Evolutionary conservation across 2,888 invertebrate species (phyloP).

Genomic region (Scrobipalpa costella): DNA sequence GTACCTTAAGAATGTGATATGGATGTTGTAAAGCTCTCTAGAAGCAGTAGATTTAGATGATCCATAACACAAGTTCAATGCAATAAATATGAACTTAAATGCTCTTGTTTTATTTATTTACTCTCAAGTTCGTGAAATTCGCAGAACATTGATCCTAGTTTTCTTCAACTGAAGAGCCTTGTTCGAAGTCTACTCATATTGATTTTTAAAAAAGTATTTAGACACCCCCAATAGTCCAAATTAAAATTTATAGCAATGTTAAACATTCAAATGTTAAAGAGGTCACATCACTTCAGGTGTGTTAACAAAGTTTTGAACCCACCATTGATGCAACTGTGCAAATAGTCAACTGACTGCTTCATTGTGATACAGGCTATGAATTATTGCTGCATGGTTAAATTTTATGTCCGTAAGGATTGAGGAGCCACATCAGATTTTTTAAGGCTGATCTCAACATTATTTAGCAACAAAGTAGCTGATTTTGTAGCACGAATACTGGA

Average conservation of each 20-base stretch:
- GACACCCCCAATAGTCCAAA: not conserved
- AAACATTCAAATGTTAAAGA: not conserved
- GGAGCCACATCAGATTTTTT: too few relatives aligned
- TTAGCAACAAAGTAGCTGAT: too few relatives aligned
- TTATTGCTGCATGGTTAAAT: too few relatives aligned
- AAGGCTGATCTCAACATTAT: too few relatives aligned
- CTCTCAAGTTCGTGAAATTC: too few relatives aligned
- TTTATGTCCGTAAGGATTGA: too few relatives aligned
- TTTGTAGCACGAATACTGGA: too few relatives aligned
- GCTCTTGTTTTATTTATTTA: slow-evolving; percentile 25
- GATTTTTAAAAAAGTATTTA: not conserved
- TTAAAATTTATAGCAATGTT: not conserved
- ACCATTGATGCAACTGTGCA: not conserved
- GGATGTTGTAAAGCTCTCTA: slow-evolving; percentile 79
- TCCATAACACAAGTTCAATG: slow-evolving; percentile 50
- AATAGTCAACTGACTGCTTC: not conserved
- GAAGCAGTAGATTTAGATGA: slow-evolving; percentile 60
- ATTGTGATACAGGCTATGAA: too few relatives aligned
- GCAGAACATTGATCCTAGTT: too few relatives aligned
- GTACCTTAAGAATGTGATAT: slow-evolving; percentile 77
- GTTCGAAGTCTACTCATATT: too few relatives aligned
- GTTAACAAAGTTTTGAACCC: not conserved
- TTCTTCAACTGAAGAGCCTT: too few relatives aligned
- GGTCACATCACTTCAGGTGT: not conserved
- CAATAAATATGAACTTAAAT: slow-evolving; percentile 45